A percentile compares a stretch with the other conserved stretches of the same genome.
These are phyloP conservation scores for Melanotaenia trifasciata DNA, from an alignment of 2,797 vertebrate genomes.

Conservation along the genomic window DNA sequence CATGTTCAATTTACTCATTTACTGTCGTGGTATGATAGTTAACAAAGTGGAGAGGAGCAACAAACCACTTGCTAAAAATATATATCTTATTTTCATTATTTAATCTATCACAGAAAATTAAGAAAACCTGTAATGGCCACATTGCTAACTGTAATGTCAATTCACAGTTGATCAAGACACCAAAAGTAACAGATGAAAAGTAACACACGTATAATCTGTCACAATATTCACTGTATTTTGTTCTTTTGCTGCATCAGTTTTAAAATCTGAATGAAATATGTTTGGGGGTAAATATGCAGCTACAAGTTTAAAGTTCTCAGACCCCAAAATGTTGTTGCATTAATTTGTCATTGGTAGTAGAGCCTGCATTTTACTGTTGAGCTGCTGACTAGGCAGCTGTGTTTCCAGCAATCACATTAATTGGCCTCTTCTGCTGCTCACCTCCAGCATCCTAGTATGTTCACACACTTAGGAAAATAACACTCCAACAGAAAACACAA, in stretches of 20 bases:
- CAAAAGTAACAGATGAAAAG: conserved; percentile 4
- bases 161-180: neutral
- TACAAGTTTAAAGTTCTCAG: conserved; percentile 32
- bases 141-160: conserved; percentile 5
- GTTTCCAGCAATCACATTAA: conserved; percentile 84
- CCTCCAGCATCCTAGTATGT: conserved; percentile 84
- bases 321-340: conserved; percentile 48
- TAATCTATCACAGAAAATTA: neutral
- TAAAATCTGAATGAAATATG: conserved; percentile 5
- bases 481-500: conserved; percentile 83
- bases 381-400: conserved; percentile 83
- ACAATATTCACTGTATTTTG: conserved; percentile 14
- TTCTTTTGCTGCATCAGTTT: neutral
- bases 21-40: too few relatives aligned
- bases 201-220: conserved; percentile 34
- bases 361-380: conserved; percentile 67
- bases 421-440: conserved; percentile 84
- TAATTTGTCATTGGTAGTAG: conserved; percentile 61
- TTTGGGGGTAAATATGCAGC: conserved; percentile 29
- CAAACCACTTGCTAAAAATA: neutral
- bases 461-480: conserved; percentile 86
- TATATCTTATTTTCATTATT: neutral
- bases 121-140: neutral
- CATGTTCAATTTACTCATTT: conserved; percentile 38
- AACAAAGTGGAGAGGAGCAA: neutral